Percentiles rank a stretch among this genome's conserved stretches.
Evolutionary conservation across 1,140 invertebrate species (phyloP).

Genomic region (Thaumetopoea pityocampa): DNA sequence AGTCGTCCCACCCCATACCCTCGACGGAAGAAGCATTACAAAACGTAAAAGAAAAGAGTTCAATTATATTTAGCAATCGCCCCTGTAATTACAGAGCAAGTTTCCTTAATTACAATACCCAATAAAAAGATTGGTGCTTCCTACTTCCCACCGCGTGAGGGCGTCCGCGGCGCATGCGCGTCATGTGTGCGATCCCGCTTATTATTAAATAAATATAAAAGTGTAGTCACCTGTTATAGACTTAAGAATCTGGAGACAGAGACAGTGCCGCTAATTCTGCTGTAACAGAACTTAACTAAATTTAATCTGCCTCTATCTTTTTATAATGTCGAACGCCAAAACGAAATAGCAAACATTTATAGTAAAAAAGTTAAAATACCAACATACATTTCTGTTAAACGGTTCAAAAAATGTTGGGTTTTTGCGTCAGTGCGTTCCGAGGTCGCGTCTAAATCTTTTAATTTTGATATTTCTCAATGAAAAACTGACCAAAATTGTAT

Average conservation of each 20-base stretch:
- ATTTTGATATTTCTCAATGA: too few relatives aligned
- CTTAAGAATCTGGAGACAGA: conserved; percentile 12
- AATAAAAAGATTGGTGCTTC: conserved; percentile 67
- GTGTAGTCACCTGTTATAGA: conserved; percentile 21
- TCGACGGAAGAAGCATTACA: conserved; percentile 27
- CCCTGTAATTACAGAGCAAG: conserved; percentile 67
- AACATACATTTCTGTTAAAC: too few relatives aligned
- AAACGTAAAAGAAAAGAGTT: conserved; percentile 43
- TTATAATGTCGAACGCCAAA: too few relatives aligned
- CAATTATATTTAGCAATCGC: conserved; percentile 72
- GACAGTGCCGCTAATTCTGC: too few relatives aligned
- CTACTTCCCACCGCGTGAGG: conserved; percentile 61
- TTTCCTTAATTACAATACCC: conserved; percentile 66
- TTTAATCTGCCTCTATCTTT: too few relatives aligned
- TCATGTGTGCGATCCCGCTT: conserved; percentile 66
- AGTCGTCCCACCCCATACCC: conserved; percentile 7
- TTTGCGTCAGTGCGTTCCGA: too few relatives aligned
- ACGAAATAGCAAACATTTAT: too few relatives aligned
- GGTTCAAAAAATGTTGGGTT: too few relatives aligned
- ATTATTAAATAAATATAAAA: conserved; percentile 42
- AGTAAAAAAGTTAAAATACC: too few relatives aligned
- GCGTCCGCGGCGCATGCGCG: conserved; percentile 37
- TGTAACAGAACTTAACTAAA: too few relatives aligned
- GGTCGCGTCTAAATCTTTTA: too few relatives aligned
- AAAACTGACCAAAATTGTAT: too few relatives aligned